These are phyloP conservation scores for Suillia variegata DNA, from an alignment of 2,888 invertebrate genomes.

Conservation along the genomic window DNA sequence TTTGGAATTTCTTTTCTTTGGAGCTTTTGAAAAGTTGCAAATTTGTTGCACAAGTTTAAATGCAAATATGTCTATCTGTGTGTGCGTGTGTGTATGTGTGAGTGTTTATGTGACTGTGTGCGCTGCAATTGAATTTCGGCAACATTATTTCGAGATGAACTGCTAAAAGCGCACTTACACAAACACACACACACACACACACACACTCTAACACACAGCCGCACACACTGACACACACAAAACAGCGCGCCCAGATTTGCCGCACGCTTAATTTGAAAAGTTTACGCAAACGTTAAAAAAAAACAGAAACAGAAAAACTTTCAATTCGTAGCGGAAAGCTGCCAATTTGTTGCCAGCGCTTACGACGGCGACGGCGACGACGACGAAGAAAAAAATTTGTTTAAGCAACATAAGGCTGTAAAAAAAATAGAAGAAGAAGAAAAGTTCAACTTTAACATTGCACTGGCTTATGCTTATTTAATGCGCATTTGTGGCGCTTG, in stretches of 20 bases:
- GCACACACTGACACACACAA: too few relatives aligned
- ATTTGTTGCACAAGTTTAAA: slow-evolving; percentile 15
- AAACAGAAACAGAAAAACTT: slow-evolving; percentile 3
- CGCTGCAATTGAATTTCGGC: slow-evolving; percentile 5
- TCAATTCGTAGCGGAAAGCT: background rate
- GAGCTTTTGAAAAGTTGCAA: slow-evolving; percentile 1
- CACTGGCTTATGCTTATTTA: background rate
- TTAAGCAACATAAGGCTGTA: too few relatives aligned
- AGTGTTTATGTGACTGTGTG: background rate
- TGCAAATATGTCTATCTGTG: slow-evolving; percentile 1
- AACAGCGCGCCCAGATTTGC: too few relatives aligned
- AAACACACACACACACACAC: too few relatives aligned
- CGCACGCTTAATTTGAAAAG: slow-evolving; percentile 23
- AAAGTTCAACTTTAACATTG: background rate
- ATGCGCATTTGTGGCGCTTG: background rate
- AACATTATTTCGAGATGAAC: slow-evolving; percentile 9
- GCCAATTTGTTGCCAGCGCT: too few relatives aligned
- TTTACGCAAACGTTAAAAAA: slow-evolving; percentile 16
- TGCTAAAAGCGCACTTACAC: slow-evolving; percentile 16
- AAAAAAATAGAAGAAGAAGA: too few relatives aligned
- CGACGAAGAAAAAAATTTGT: too few relatives aligned
- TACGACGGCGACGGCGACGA: background rate
- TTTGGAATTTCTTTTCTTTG: too few relatives aligned
- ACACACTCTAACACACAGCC: too few relatives aligned
- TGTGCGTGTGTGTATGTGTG: too few relatives aligned